Evolutionary conservation across 2,113 vertebrate species (phyloP), one percentile per base, ranked within the genome.

Genomic region (Pseudorhombus dupliciocellatus): DNA sequence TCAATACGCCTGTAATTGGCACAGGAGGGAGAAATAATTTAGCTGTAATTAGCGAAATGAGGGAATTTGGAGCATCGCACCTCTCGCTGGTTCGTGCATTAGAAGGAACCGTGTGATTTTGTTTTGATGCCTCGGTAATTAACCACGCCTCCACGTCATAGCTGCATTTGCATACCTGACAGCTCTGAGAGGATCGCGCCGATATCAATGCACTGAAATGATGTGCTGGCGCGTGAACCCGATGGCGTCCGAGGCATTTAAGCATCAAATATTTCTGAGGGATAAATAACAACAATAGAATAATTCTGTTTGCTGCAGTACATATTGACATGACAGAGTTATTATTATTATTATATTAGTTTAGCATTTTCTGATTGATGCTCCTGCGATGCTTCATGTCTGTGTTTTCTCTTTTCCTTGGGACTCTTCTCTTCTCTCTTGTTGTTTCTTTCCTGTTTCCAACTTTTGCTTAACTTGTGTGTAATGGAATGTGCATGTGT

Each of bases 31-130:
- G 63, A 77, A 61, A 70, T 75, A 69, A 81, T 67, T 74, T 75
- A 26, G 50, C 4, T 12, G 65, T 80, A 86, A 88, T 90, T 76
- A 84, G 66, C 5, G 60, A 58, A 86, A 90, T 84, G 34, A 82
- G 80, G 64, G 77, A 77, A 73, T 68, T 57, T 34, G 14, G 46
- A 65, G 80, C 57, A 50, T 75, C 69, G 37, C 18, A 64, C 63
- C 61, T 51, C 71, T 79, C 21, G n/a, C 74, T 81, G 81, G 81
- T 70, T 68, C 77, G 3, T 0, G 25, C 30, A 51, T 62, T 72
- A 52, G 56, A 12, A 77, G 37, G 34, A 37, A 37, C n/a, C 21
- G 28, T 34, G 6, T 73, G 72, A 65, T 76, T 61, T 25, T 18
- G 56, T 67, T 79, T 58, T 66, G 54, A 76, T 67, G 73, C 48